phyloP scores from a whole-genome alignment of 2,888 invertebrate genomes.

The Dryadula phaetusa region DNA sequence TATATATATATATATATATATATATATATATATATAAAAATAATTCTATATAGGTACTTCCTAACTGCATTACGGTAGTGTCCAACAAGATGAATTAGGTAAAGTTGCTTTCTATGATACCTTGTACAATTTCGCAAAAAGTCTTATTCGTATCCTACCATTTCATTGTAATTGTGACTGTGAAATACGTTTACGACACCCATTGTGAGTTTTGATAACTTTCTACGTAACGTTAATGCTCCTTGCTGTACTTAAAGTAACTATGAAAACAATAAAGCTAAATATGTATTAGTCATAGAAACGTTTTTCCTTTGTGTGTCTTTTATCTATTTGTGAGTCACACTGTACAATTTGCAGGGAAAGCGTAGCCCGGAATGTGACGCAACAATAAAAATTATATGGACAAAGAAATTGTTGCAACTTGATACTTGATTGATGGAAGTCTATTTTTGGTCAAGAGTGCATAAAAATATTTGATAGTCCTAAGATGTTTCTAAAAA shows the following conservation, averaged over 20 bases:
- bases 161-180: not conserved
- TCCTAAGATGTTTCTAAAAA: not conserved
- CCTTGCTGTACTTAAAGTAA: constrained; percentile 23
- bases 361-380: constrained; percentile 74
- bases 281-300: constrained; percentile 61
- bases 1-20: too few relatives aligned
- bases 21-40: too few relatives aligned
- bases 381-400: constrained; percentile 79
- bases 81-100: too few relatives aligned
- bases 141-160: not conserved
- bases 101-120: too few relatives aligned
- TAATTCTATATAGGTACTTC: not conserved
- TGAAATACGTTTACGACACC: not conserved
- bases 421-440: constrained; percentile 63
- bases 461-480: constrained; percentile 53
- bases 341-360: constrained; percentile 72
- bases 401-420: constrained; percentile 78
- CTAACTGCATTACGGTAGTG: not conserved
- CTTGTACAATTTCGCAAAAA: not conserved
- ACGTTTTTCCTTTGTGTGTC: constrained; percentile 61
- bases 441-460: constrained; percentile 63
- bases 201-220: constrained; percentile 45
- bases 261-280: constrained; percentile 46
- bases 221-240: constrained; percentile 49
- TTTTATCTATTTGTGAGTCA: constrained; percentile 64